Percentiles rank a stretch among this genome's conserved stretches.
Conservation (phyloP, 2,797 vertebrate species). For the Prunella strophiata region DNA sequence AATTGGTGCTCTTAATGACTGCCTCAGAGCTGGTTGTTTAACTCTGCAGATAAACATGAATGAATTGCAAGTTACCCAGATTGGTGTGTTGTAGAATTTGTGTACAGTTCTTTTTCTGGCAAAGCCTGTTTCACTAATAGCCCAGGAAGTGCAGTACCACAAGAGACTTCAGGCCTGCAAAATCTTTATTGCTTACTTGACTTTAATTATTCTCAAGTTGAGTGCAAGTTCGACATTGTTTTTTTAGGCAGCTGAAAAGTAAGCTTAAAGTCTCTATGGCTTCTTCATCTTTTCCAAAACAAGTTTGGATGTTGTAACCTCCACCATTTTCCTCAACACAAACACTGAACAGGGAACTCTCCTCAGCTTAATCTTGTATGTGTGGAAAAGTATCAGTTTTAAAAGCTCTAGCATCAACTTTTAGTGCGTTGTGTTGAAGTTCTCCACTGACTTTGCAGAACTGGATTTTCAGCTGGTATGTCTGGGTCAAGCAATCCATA, state of each 20-base stretch:
- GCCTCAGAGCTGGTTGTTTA: conserved; percentile 17
- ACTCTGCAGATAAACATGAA: not conserved
- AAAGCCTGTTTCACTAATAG: not conserved
- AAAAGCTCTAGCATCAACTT: not conserved
- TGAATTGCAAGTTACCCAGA: not conserved
- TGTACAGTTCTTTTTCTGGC: conserved; percentile 14
- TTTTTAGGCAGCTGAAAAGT: conserved; percentile 5
- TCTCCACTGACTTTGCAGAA: not conserved
- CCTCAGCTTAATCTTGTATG: not conserved
- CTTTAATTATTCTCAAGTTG: not conserved
- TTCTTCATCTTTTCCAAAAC: conserved; percentile 7
- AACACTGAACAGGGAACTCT: not conserved
- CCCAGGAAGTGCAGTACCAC: not conserved
- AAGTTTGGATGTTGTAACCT: not conserved
- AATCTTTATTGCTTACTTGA: conserved; percentile 15
- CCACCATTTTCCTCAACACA: not conserved
- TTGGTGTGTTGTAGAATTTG: not conserved
- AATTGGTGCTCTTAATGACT: not conserved
- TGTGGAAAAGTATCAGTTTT: not conserved
- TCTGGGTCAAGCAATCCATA: not conserved
- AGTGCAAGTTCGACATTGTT: not conserved
- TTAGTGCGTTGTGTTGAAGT: not conserved
- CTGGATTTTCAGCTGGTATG: not conserved
- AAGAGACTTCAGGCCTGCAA: not conserved
- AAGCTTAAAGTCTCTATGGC: not conserved